Evolutionary conservation across 2,888 invertebrate species (phyloP).

Genomic region (Crematogaster levior): DNA sequence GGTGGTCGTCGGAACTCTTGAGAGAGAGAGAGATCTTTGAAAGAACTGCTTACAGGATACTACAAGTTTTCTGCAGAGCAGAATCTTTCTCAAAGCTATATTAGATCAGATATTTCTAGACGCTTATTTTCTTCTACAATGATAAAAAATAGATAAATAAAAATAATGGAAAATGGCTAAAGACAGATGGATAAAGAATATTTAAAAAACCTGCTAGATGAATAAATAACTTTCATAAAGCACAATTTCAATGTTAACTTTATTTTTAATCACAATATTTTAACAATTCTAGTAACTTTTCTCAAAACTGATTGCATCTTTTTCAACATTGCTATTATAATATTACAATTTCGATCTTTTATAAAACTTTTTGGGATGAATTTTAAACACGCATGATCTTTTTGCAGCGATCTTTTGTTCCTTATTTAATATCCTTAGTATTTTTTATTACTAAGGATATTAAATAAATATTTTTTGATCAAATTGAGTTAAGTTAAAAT

Average conservation of each 20-base stretch:
- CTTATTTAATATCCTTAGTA: background rate
- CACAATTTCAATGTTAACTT: background rate
- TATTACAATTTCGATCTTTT: background rate
- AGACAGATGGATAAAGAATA: background rate
- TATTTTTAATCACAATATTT: background rate
- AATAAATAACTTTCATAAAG: no score
- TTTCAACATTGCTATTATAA: background rate
- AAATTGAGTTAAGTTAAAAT: background rate
- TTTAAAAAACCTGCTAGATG: background rate
- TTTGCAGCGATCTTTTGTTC: background rate
- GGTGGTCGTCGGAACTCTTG: conserved; percentile 60
- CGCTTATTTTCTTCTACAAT: background rate
- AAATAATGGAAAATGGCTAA: background rate
- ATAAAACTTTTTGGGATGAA: background rate
- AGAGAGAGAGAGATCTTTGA: conserved; percentile 35
- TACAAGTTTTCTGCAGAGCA: conserved; percentile 35
- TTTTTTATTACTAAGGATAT: no score
- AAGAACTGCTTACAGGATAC: conserved; percentile 37
- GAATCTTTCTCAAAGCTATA: background rate
- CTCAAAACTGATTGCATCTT: background rate
- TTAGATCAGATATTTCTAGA: background rate
- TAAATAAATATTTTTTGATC: no score
- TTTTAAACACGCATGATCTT: no score
- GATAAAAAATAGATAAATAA: background rate
- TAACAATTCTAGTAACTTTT: background rate